phyloP scores from a whole-genome alignment of 2,888 invertebrate genomes.

The Agrilus mali region DNA sequence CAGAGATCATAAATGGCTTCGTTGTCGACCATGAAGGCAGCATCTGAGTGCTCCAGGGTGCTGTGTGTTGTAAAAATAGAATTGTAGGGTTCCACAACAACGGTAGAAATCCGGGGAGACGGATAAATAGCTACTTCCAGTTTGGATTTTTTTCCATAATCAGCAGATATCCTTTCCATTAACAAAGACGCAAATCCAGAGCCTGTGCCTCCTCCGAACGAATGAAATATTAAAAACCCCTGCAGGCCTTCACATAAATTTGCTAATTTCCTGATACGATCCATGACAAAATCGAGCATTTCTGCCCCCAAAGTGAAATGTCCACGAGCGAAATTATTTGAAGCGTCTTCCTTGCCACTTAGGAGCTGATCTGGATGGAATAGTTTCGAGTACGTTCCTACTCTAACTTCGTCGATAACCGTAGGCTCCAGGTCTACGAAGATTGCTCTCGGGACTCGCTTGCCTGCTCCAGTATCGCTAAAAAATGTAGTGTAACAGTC shows the following conservation, averaged over 20 bases:
- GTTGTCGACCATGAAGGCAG: conserved; percentile 89
- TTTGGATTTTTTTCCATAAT: conserved; percentile 89
- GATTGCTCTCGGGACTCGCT: conserved; percentile 70
- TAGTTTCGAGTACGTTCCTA: conserved; percentile 68
- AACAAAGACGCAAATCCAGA: conserved; percentile 85
- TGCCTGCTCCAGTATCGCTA: conserved; percentile 63
- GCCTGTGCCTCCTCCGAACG: conserved; percentile 85
- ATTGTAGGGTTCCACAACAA: conserved; percentile 80
- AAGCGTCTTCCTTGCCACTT: conserved; percentile 85
- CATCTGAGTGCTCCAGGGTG: conserved; percentile 74
- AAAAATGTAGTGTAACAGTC: conserved; percentile 52
- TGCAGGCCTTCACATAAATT: conserved; percentile 77
- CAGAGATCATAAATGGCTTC: conserved; percentile 81
- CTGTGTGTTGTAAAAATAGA: conserved; percentile 87
- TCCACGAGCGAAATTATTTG: conserved; percentile 86
- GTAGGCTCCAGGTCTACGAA: conserved; percentile 77
- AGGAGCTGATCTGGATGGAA: conserved; percentile 89
- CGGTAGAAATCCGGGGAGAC: conserved; percentile 75
- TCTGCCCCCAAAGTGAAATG: conserved; percentile 88
- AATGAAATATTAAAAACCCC: conserved; percentile 88
- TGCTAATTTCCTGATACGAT: conserved; percentile 65
- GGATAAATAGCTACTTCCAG: conserved; percentile 90
- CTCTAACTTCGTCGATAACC: conserved; percentile 73
- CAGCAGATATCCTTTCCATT: conserved; percentile 82
- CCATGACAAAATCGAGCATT: conserved; percentile 72